Evolutionary conservation across 2,797 vertebrate species (phyloP).

Genomic region (Leucoraja ocellata): DNA sequence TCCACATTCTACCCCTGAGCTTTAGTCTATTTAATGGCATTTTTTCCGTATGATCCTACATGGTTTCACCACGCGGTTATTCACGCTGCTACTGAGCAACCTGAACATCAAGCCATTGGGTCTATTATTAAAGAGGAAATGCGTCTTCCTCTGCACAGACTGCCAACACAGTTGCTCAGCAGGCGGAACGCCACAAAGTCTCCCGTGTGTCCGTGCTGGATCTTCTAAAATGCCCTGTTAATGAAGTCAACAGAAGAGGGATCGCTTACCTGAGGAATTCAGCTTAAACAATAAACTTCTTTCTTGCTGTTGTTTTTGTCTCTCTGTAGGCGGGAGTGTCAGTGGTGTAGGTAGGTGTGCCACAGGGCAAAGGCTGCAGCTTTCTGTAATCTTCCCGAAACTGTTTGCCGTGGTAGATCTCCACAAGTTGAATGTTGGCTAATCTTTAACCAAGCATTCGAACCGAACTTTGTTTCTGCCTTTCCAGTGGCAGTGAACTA

Average conservation of each 20-base stretch:
- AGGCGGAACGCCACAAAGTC: too few species aligned
- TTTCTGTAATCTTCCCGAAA: background rate
- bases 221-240: background rate
- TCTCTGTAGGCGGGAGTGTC: background rate
- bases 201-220: background rate
- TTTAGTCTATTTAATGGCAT: too few species aligned
- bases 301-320: background rate
- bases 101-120: background rate
- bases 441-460: slow-evolving; percentile 25
- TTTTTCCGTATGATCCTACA: background rate
- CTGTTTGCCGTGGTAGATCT: background rate
- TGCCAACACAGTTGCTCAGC: background rate
- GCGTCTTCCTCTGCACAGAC: too few species aligned
- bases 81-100: background rate
- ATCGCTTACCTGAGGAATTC: slow-evolving; percentile 20
- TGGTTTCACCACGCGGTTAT: background rate
- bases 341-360: background rate
- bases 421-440: background rate
- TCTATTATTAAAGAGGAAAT: background rate
- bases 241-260: background rate
- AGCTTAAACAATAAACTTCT: background rate
- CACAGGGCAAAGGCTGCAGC: slow-evolving; percentile 26
- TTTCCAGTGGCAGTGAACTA: background rate
- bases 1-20: too few species aligned
- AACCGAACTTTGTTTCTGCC: background rate